Conservation (phyloP, 1,140 invertebrate genomes). For the Heliconius hermathena region DNA sequence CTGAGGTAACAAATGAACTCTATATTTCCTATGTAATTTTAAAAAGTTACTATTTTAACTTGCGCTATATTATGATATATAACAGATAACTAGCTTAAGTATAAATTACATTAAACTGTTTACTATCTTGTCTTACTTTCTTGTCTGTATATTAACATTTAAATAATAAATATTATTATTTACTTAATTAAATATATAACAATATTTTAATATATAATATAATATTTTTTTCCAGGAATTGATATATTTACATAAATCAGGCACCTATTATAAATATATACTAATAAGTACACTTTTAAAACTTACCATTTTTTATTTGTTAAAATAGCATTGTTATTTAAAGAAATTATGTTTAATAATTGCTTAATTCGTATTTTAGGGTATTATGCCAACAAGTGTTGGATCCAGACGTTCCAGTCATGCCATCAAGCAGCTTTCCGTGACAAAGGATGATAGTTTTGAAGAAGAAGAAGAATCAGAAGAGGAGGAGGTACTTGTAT, state of each 20-base stretch:
- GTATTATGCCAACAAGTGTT: conserved; percentile 73
- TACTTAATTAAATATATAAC: too few relatives aligned
- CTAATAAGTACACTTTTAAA: background rate
- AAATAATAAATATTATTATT: too few relatives aligned
- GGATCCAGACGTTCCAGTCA: conserved; percentile 80
- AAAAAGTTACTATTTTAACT: background rate
- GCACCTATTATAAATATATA: background rate
- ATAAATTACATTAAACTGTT: too few relatives aligned
- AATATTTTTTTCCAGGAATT: background rate
- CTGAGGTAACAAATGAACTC: conserved; percentile 59
- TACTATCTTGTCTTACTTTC: too few relatives aligned
- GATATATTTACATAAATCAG: background rate
- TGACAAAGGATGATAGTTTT: conserved; percentile 77
- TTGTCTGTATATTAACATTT: too few relatives aligned
- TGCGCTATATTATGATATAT: too few relatives aligned
- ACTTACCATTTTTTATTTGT: background rate
- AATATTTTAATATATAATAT: too few relatives aligned
- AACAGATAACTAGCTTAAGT: too few relatives aligned
- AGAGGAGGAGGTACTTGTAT: conserved; percentile 64
- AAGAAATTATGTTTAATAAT: too few relatives aligned
- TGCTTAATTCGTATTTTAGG: conserved; percentile 49
- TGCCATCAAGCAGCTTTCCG: conserved; percentile 75
- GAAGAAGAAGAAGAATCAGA: conserved; percentile 82
- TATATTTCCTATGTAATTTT: background rate
- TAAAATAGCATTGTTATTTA: too few relatives aligned